These are phyloP conservation scores for Podarcis muralis DNA, from an alignment of 2,113 vertebrate species.

Conservation along the genomic window DNA sequence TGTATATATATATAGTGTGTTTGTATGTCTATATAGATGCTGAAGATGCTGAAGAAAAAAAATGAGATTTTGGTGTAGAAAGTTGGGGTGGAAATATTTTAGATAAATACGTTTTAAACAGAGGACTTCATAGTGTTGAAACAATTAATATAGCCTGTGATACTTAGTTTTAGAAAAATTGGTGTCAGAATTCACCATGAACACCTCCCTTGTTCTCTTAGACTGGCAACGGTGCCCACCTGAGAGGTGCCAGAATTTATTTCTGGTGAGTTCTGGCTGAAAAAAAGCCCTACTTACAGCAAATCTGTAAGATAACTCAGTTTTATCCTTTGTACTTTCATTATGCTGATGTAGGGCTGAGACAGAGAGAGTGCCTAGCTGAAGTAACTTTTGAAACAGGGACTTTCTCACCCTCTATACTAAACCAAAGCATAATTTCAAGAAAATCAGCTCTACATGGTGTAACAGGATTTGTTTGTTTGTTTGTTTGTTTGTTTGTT, in stretches of 20 bases:
- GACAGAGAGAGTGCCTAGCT: not conserved
- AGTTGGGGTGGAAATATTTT: not conserved
- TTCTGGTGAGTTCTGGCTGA: no score
- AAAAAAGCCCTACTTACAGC: not conserved
- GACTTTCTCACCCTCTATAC: not conserved
- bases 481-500: no score
- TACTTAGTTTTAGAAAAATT: no score
- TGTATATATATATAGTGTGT: no score
- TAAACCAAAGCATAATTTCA: not conserved
- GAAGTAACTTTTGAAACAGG: not conserved
- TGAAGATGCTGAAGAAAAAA: not conserved
- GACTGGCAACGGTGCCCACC: no score
- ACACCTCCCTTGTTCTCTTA: no score
- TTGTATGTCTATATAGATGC: no score
- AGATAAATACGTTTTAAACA: not conserved
- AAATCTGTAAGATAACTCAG: not conserved
- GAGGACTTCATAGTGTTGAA: not conserved
- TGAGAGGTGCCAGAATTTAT: no score
- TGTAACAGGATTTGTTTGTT: no score
- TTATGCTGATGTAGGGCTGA: not conserved
- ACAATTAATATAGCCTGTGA: not conserved
- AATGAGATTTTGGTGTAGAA: not conserved
- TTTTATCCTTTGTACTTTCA: not conserved
- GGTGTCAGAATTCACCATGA: no score
- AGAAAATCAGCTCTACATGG: not conserved